Base-by-base conservation (phyloP, 2,888 invertebrate genomes). In the Polyploca ridens region DNA sequence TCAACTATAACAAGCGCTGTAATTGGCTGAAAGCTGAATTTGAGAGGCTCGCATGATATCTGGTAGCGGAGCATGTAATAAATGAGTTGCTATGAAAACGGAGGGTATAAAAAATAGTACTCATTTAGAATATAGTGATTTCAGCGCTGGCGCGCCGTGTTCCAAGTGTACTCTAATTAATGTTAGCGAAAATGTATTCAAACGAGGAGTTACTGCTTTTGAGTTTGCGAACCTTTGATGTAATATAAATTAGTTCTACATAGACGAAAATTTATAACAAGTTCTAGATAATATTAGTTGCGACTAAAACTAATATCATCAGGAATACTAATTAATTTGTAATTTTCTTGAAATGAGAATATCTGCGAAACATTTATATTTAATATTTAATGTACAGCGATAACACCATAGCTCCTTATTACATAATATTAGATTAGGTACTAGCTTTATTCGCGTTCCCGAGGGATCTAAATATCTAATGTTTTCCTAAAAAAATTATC, bases 1-100 rank as follows among this genome's bases (percentile, higher is more conserved):
- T 90, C 90, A 90, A 76, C 75, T 64, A 77, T 89, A 90, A 90
- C 91, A 88, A 89, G 90, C 87, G 66, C 74, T 78, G 80, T 91
- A 90, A 91, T 90, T 90, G 90, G 89, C 83, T 74, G 73, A 65
- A 78, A 77, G 46, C 54, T 73, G 84, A 87, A 89, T 89, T 87
- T 84, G 90, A 90, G 88, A 84, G 79, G 78, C 77, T 84, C 78
- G 80, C 76, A 76, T 83, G 81, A 84, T 85, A 79, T 80, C 78
- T 69, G 70, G 68, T 69, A 63, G 71, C 68, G 71, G 68, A 71
- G 69, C 70, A 66, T 59, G 64, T 73, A 78, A 83, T 76, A 79
- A 78, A 84, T 83, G 71, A 71, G 63, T 58, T 58, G 66, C 70
- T 70, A 70, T 75, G 74, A 75, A 73, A 69, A 72, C 68, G 38